Percentiles rank a stretch among this genome's conserved stretches.
Conservation (phyloP, 2,888 invertebrate genomes). For the Ethmia dodecea region DNA sequence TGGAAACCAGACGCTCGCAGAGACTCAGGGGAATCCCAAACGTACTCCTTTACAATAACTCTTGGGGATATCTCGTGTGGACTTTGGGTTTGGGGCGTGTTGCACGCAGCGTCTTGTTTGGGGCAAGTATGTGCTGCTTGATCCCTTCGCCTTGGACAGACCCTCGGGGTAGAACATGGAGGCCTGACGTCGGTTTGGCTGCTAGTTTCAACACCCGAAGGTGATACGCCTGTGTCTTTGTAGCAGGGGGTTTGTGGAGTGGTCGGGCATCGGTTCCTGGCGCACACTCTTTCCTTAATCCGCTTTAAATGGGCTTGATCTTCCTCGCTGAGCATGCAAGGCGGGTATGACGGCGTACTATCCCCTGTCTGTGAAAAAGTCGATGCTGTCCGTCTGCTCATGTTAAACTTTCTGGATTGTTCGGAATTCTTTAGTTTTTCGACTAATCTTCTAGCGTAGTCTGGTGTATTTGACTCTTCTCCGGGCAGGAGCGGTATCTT, state of each 20-base stretch:
- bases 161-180: neutral
- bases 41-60: conserved; percentile 37
- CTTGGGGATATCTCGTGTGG: conserved; percentile 22
- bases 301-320: conserved; percentile 34
- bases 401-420: conserved; percentile 24
- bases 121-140: neutral
- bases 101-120: neutral
- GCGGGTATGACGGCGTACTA: conserved; percentile 17
- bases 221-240: neutral
- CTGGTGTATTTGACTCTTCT: conserved; percentile 16
- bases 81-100: neutral
- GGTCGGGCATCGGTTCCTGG: neutral
- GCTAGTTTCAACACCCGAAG: conserved; percentile 17
- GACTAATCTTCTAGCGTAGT: conserved; percentile 25
- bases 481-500: conserved; percentile 29
- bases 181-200: conserved; percentile 27
- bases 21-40: conserved; percentile 32
- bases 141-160: neutral
- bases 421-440: conserved; percentile 28
- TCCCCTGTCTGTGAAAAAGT: neutral
- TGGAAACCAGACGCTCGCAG: neutral
- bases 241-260: neutral
- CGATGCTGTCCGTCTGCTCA: conserved; percentile 2
- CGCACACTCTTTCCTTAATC: conserved; percentile 27
- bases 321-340: conserved; percentile 29